Evolutionary conservation across 2,797 vertebrate species (phyloP).

Genomic region (Petrocephalus schoutedeni): DNA sequence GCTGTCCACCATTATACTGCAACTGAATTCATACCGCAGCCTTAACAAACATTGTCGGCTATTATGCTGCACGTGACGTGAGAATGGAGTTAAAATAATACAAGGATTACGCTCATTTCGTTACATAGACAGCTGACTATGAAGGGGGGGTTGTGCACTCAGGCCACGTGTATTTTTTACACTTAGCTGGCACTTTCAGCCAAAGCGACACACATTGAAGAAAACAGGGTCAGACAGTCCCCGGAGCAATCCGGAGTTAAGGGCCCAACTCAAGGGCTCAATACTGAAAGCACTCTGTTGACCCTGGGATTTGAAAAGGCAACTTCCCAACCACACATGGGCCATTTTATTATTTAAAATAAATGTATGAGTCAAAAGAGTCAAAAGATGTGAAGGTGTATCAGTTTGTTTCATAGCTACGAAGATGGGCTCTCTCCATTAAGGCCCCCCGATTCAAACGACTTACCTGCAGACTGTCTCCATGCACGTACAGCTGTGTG

Average conservation of each 20-base stretch:
- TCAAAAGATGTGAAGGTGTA: too few species aligned
- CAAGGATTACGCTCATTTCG: too few species aligned
- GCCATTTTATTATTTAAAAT: neutral
- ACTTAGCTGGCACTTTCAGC: neutral
- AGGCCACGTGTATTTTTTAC: neutral
- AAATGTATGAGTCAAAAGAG: too few species aligned
- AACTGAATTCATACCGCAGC: neutral
- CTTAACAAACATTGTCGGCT: neutral
- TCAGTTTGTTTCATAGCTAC: neutral
- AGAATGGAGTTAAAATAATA: neutral
- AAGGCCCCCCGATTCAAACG: neutral
- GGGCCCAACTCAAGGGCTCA: neutral
- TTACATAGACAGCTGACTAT: too few species aligned
- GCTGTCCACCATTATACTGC: neutral
- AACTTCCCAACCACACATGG: neutral
- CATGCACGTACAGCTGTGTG: conserved; percentile 87
- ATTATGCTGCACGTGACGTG: neutral
- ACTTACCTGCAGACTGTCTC: conserved; percentile 89
- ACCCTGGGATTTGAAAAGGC: neutral
- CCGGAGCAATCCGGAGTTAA: neutral
- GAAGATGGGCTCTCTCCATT: neutral
- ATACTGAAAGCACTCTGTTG: neutral
- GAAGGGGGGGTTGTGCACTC: neutral
- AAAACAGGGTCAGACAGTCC: neutral
- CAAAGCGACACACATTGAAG: neutral